A percentile compares a stretch with the other conserved stretches of the same genome.
Conservation (phyloP, 2,113 vertebrate genomes). For the Neolamprologus variostigma region DNA sequence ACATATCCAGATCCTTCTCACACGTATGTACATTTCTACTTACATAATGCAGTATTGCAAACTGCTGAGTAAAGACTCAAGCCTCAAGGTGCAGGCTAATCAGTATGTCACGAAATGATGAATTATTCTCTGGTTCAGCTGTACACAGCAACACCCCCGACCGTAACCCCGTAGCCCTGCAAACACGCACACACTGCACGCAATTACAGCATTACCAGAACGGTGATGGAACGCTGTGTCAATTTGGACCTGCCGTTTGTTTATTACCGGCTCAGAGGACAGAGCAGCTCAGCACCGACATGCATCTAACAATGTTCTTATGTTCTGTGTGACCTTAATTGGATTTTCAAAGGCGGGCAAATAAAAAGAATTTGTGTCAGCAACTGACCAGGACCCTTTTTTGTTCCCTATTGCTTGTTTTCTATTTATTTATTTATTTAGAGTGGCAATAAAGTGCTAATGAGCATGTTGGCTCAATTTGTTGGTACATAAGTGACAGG, state of each 20-base stretch:
- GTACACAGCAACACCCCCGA: background rate
- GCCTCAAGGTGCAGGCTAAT: slow-evolving; percentile 27
- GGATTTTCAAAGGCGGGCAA: slow-evolving; percentile 3
- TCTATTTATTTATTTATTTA: background rate
- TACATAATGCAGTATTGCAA: background rate
- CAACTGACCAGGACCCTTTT: background rate
- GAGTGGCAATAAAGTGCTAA: background rate
- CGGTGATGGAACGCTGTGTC: background rate
- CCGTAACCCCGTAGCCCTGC: background rate
- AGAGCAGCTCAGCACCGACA: background rate
- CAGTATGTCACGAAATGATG: slow-evolving; percentile 34
- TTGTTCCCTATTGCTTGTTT: background rate
- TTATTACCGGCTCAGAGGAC: background rate
- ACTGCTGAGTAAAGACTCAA: slow-evolving; percentile 23
- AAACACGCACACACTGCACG: background rate
- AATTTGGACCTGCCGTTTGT: background rate
- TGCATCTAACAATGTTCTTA: background rate
- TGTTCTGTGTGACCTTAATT: slow-evolving; percentile 20
- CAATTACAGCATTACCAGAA: background rate
- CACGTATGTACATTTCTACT: background rate
- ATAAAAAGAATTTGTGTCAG: background rate
- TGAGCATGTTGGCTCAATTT: background rate
- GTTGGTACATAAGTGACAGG: background rate
- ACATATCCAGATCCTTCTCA: background rate
- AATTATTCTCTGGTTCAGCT: slow-evolving; percentile 18